Evolutionary conservation across 1,140 invertebrate genomes (phyloP).

Genomic region (Wiebesia pumilae): DNA sequence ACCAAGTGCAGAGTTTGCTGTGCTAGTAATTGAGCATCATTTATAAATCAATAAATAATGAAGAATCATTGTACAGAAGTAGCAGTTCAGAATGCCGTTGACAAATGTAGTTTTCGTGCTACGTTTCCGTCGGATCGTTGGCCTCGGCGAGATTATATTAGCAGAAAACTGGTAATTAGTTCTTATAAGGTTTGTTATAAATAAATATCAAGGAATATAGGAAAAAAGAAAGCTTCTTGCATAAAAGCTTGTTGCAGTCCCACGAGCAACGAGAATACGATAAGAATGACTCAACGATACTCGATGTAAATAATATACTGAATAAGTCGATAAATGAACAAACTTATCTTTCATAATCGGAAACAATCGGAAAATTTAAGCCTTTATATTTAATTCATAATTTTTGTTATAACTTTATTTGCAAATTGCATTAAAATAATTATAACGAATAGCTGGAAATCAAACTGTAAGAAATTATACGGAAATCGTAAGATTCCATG

Average conservation of each 20-base stretch:
- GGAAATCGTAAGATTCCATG: not conserved
- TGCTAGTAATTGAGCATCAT: not conserved
- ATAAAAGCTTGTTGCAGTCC: not conserved
- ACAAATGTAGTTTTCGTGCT: not conserved
- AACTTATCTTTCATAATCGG: not conserved
- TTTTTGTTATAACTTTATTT: not conserved
- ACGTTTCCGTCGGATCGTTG: not conserved
- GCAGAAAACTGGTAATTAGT: not conserved
- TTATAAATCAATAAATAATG: not conserved
- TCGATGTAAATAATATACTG: not conserved
- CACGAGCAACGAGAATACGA: not conserved
- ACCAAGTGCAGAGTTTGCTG: not conserved
- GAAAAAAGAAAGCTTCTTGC: not conserved
- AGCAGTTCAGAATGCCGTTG: not conserved
- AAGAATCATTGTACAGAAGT: not conserved
- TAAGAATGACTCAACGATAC: not conserved
- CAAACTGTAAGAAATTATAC: not conserved
- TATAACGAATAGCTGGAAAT: not conserved
- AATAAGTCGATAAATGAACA: not conserved
- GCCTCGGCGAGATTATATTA: not conserved
- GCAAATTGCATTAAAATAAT: too few species aligned
- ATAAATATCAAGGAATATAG: not conserved
- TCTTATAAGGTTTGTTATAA: not conserved
- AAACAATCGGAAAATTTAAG: not conserved
- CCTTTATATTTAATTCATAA: not conserved